Evolutionary conservation across 1,140 invertebrate genomes (phyloP), one percentile per base, ranked within the genome.

Genomic region (Harpegnathos saltator): DNA sequence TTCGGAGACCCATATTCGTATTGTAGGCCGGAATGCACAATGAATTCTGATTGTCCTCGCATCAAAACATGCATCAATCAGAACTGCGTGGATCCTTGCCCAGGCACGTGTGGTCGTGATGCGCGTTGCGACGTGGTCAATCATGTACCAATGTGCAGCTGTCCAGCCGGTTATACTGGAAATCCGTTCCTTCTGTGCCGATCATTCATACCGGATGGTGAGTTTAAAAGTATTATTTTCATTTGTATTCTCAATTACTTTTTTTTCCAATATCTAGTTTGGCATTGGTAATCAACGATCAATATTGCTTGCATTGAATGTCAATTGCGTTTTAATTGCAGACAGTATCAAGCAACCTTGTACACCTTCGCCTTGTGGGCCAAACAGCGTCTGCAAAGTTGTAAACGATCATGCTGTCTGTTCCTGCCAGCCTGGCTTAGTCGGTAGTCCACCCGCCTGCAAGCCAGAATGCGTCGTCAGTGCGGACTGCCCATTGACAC

Each of bases 1-100:
- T 95, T 97, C 52, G 97, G 97, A 74, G 95, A 97, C 85, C 96
- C 97, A 66, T 95, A 95, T 69, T 86, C 85, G 0, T 94, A 92
- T 22, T 98, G 98, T 92, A 94, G 97, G 84, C 97, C 97, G 17
- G 97, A 98, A 93, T 98, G 97, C 92, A 96, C 97, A 0, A 95
- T 97, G 89, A 98, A 97, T 91, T 96, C 97, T 1, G 97, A 98
- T 81, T 98, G 97, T 92, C 94, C 97, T 3, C 95, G 96, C 59
- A 95, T 95, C 61, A 97, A 96, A 92, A 96, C 97, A 2, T 98
- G 97, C 89, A 95, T 96, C 71, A 96, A 96, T 86, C 96, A 96
- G 84, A 96, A 96, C 91, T 98, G 97, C 89, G 94, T 96, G 1
- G 96, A 97, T 95, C 97, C 97, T 22, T 98, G 97, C 89, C 94